Evolutionary conservation across 2,113 vertebrate genomes (phyloP).

Genomic region (Pelvicachromis taeniatus): DNA sequence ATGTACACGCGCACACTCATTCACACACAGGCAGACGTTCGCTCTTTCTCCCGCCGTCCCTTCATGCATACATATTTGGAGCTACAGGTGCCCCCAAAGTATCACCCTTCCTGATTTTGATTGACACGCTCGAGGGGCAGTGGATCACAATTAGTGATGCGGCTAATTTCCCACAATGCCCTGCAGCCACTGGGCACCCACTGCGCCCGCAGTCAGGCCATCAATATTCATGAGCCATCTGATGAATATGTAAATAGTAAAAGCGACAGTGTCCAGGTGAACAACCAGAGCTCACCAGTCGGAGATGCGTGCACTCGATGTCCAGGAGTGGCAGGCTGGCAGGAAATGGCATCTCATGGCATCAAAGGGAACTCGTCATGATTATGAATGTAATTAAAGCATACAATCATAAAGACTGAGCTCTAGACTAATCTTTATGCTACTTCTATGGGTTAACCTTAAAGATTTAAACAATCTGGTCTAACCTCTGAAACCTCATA

Average conservation of each 20-base stretch:
- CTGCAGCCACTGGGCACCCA: conserved; percentile 74
- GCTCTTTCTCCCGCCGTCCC: conserved; percentile 2
- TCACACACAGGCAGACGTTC: background rate
- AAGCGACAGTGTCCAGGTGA: conserved; percentile 70
- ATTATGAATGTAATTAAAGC: background rate
- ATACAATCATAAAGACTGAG: background rate
- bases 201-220: conserved; percentile 56
- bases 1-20: conserved; percentile 2
- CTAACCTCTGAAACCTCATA: background rate
- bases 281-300: conserved; percentile 51
- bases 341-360: conserved; percentile 12
- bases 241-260: conserved; percentile 75
- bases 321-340: conserved; percentile 13
- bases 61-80: conserved; percentile 62
- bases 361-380: conserved; percentile 5
- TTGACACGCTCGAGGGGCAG: conserved; percentile 66
- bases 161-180: conserved; percentile 83
- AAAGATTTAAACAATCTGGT: background rate
- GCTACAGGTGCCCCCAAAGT: conserved; percentile 73
- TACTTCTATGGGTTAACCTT: background rate
- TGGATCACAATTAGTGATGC: conserved; percentile 79
- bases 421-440: background rate
- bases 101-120: conserved; percentile 65
- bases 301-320: conserved; percentile 5
- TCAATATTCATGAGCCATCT: conserved; percentile 77